Base-by-base conservation (phyloP, 2,113 vertebrate species). In the Monopterus albus region DNA sequence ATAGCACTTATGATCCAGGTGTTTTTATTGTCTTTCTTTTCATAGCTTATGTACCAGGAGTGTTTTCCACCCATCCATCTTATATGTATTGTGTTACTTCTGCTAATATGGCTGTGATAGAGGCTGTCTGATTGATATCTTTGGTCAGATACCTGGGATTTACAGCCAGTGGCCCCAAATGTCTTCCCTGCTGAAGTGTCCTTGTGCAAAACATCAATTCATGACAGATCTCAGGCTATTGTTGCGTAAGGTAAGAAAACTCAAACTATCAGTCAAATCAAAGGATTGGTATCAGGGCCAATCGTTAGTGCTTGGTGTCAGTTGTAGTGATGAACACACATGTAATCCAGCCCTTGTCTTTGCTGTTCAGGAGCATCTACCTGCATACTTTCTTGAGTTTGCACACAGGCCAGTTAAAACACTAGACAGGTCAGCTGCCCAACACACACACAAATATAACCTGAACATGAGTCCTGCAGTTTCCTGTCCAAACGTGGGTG, bases 401-500 rank as follows among this genome's bases (percentile, higher is more conserved):
- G 33, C 50, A 25, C 42, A 26, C 43, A 25, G 31, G 36, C 51
- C 49, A 51, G 45, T 72, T 78, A 71, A 84, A 80, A 66, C 53
- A 58, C 53, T 29, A 52, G 31, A 63, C 47, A 63, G 67, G 43
- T 82, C 68, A 73, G 50, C 49, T 74, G 39, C 53, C 81, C 45
- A 69, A n/a, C 25, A 29, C 46, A 42, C 13, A 43, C 57, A 71
- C 23, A 73, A 49, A 78, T 14, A 72, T 18, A 75, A 58, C 38
- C 46, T 50, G 40, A 60, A 55, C 18, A 71, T 40, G 18, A 71
- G 13, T 57, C 51, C 60, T 61, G 31, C 26, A 21, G 31, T 79
- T 89, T 77, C 58, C 51, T 70, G 40, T 79, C 45, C 62, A 79
- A 67, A 55, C 12, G 78, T 82, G 72, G 82, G 75, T 11, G 60